Percentiles rank a stretch among this genome's conserved stretches.
Conservation (phyloP, 2,888 invertebrate genomes). For the Tethea ocularis region DNA sequence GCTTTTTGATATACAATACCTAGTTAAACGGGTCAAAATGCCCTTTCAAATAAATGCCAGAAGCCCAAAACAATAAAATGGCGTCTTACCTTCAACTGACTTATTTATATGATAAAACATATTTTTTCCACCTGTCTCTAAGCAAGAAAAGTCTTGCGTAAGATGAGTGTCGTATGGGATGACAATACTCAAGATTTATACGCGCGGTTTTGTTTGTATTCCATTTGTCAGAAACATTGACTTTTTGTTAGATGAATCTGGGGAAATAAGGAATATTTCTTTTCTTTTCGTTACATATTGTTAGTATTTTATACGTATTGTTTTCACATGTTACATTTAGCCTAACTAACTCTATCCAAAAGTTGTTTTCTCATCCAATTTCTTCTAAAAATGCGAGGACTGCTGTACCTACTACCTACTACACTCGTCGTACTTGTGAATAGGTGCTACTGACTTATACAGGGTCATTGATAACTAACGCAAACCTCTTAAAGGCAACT, state of each 20-base stretch:
- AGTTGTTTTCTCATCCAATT: no score
- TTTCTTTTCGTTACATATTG: neutral
- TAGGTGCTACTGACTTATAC: no score
- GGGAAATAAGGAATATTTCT: neutral
- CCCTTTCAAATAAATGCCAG: neutral
- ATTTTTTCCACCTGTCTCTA: conserved; percentile 3
- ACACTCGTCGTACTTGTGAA: no score
- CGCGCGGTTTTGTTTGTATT: conserved; percentile 32
- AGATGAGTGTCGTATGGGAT: conserved; percentile 15
- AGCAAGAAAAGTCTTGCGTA: conserved; percentile 18
- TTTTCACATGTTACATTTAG: neutral
- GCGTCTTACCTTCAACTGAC: neutral
- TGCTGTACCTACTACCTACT: no score
- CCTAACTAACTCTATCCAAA: no score
- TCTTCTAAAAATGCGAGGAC: no score
- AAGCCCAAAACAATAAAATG: neutral
- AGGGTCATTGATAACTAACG: no score
- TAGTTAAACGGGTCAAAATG: neutral
- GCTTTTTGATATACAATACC: neutral
- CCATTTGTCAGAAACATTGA: conserved; percentile 27
- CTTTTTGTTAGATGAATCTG: conserved; percentile 9
- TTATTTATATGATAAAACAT: conserved; percentile 1
- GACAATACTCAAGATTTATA: conserved; percentile 28
- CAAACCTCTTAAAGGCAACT: no score
- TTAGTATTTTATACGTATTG: neutral